Evolutionary conservation across 2,113 vertebrate species (phyloP), one percentile per base, ranked within the genome.

Genomic region (Oreochromis spilurus): DNA sequence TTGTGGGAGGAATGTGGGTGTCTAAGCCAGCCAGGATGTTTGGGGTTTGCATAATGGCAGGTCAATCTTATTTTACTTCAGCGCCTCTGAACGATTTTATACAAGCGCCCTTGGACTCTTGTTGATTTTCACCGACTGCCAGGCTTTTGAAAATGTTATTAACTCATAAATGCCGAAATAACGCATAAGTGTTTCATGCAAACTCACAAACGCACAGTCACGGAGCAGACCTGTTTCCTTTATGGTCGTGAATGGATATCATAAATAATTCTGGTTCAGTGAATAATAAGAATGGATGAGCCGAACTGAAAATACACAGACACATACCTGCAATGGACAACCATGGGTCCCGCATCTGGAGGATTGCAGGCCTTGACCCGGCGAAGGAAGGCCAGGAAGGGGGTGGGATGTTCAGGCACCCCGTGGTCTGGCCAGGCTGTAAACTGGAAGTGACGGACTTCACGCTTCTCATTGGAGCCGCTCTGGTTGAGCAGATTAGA

Each of bases 381-480:
- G 77, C 99, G 94, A 40, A 99, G 95, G 94, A 99, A 99, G 93
- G 99, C 99, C 88, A 99, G 94, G 92, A 99, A 99, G 0, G 99
- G 98, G 13, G 99, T 99, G 21, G 99, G 98, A 81, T 99, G 98
- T 65, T 99, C 98, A 43, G 99, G 99, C 16, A 99, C 98, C 4
- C 99, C 99, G 1, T 99, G 99, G 89, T 99, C 99, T 11, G 99
- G 99, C 99, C 99, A 99, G 55, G 98, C 98, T 7, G 99, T 99
- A 93, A 99, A 99, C 95, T 99, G 99, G 93, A 99, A 99, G 91
- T 99, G 99, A 78, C 99, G 97, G 19, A 99, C 98, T 95, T 99
- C 98, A 55, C 98, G 97, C 91, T 99, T 99, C 95, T 99, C 98
- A 82, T 97, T 98, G 52, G 98, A 98, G 83, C 96, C 96, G 24